A percentile compares a stretch with the other conserved stretches of the same genome.
These are phyloP conservation scores for Papilio dardanus DNA, from an alignment of 1,140 invertebrate species.

Conservation along the genomic window DNA sequence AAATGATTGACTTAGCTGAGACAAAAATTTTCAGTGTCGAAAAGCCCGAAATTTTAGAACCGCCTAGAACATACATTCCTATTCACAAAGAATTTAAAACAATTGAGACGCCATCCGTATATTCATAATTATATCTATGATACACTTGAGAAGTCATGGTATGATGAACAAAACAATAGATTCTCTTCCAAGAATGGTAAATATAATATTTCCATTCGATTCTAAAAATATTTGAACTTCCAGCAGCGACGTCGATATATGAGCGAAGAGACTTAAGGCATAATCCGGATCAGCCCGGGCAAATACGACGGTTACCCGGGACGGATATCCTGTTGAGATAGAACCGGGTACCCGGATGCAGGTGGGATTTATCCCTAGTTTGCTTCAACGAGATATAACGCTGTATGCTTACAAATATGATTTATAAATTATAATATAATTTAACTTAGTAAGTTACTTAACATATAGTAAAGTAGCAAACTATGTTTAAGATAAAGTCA, in stretches of 20 bases:
- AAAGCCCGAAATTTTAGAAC: neutral
- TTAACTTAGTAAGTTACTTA: neutral
- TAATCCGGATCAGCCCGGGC: constrained; percentile 46
- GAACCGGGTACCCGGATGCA: constrained; percentile 11
- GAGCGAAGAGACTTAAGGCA: constrained; percentile 44
- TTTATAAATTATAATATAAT: neutral
- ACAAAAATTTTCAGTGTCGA: neutral
- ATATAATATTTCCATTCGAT: constrained; percentile 27
- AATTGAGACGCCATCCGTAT: neutral
- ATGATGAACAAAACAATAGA: constrained; percentile 4
- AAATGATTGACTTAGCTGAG: neutral
- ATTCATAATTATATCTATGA: neutral
- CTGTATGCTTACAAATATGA: constrained; percentile 9
- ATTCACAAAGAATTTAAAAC: too few relatives aligned
- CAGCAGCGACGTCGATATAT: constrained; percentile 40
- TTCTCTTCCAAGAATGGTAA: neutral
- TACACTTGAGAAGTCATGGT: neutral
- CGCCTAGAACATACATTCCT: too few relatives aligned
- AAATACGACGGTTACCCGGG: constrained; percentile 44
- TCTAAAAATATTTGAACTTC: constrained; percentile 40
- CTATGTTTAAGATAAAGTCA: too few relatives aligned
- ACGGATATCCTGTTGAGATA: constrained; percentile 43
- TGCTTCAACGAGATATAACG: constrained; percentile 13
- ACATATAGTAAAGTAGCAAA: too few relatives aligned
- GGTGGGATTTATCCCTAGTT: constrained; percentile 32